Evolutionary conservation across 2,888 invertebrate genomes (phyloP).

Genomic region (Sylvicola cinctus): DNA sequence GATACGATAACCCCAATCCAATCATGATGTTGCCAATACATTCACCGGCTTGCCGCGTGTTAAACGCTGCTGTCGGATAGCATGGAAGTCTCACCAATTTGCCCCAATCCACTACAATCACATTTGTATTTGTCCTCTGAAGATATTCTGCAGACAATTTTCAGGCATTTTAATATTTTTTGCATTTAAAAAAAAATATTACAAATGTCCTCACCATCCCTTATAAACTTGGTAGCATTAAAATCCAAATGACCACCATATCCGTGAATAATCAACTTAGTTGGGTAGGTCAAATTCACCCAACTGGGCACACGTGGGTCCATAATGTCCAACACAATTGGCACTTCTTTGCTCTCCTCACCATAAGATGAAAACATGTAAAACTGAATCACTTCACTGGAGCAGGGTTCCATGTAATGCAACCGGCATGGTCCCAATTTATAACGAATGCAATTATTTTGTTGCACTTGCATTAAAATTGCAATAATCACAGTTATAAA

Average conservation of each 20-base stretch:
- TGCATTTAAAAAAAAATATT: background rate
- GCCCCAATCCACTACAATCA: slow-evolving; percentile 34
- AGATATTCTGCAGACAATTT: slow-evolving; percentile 26
- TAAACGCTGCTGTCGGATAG: slow-evolving; percentile 33
- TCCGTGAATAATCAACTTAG: slow-evolving; percentile 20
- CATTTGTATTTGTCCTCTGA: slow-evolving; percentile 18
- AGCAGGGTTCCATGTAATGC: slow-evolving; percentile 12
- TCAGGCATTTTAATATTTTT: background rate
- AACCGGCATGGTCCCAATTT: slow-evolving; percentile 12
- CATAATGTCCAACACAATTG: slow-evolving; percentile 8
- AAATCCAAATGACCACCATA: slow-evolving; percentile 23
- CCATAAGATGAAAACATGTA: slow-evolving; percentile 11
- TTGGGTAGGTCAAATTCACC: slow-evolving; percentile 8
- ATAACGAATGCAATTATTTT: slow-evolving; percentile 2
- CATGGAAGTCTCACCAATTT: slow-evolving; percentile 29
- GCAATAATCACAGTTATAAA: too few species aligned
- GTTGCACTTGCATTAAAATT: too few species aligned
- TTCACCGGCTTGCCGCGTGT: slow-evolving; percentile 34
- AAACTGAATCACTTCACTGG: slow-evolving; percentile 12
- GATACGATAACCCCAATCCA: slow-evolving; percentile 10
- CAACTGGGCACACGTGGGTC: slow-evolving; percentile 10
- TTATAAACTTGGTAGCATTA: slow-evolving; percentile 15
- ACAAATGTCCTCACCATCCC: slow-evolving; percentile 9
- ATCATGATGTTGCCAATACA: slow-evolving; percentile 30
- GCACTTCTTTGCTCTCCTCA: slow-evolving; percentile 8